phyloP scores from a whole-genome alignment of 2,888 invertebrate species.

The Nezara viridula region DNA sequence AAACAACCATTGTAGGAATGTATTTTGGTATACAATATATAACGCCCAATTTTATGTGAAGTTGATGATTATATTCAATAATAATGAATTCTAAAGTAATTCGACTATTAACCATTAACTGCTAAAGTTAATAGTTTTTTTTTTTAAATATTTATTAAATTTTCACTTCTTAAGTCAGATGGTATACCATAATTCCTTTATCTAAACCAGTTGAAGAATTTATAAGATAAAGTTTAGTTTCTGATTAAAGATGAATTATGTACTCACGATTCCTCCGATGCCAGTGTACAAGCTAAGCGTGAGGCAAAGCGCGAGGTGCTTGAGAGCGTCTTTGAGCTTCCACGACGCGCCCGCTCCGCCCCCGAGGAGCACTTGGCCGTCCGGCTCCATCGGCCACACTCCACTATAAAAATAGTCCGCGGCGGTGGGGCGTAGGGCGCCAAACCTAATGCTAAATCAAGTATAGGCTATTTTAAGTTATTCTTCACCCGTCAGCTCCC shows the following conservation, averaged over 20 bases:
- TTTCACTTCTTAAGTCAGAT: no score
- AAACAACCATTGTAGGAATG: no score
- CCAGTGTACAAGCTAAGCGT: constrained; percentile 84
- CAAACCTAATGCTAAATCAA: constrained; percentile 47
- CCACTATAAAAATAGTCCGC: constrained; percentile 23
- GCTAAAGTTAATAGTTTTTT: no score
- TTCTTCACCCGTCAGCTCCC: constrained; percentile 32
- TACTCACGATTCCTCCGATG: constrained; percentile 84
- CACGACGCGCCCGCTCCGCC: neutral
- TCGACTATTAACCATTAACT: no score
- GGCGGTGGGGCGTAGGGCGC: constrained; percentile 20
- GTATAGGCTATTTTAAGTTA: constrained; percentile 30
- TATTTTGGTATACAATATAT: no score
- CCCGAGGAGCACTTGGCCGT: constrained; percentile 54
- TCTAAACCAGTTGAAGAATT: neutral
- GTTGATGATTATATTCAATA: no score
- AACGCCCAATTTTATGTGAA: no score
- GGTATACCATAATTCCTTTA: neutral
- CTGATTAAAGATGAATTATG: neutral
- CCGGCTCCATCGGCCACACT: constrained; percentile 52
- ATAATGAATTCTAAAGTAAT: no score
- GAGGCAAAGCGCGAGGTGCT: constrained; percentile 80
- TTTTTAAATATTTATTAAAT: no score
- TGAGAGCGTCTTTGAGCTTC: constrained; percentile 48
- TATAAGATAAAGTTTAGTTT: neutral